phyloP scores from a whole-genome alignment of 1,140 invertebrate species.

The Elymnias hypermnestra region DNA sequence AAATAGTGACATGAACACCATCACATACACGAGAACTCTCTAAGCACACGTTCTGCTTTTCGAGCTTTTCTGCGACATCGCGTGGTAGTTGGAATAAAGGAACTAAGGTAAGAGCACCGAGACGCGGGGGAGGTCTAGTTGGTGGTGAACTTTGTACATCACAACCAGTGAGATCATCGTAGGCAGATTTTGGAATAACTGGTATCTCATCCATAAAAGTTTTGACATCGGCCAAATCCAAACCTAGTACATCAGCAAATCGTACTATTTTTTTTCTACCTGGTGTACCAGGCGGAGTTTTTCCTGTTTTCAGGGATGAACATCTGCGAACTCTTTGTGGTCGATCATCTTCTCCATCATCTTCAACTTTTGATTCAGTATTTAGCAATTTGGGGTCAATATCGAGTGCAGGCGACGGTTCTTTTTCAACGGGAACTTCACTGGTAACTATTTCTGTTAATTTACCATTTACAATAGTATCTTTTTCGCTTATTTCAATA shows the following conservation, averaged over 20 bases:
- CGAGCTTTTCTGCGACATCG: conserved; percentile 85
- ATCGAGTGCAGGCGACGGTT: conserved; percentile 45
- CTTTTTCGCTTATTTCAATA: conserved; percentile 18
- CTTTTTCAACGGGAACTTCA: conserved; percentile 45
- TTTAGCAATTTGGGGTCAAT: conserved; percentile 45
- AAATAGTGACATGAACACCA: conserved; percentile 84
- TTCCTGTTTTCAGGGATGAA: conserved; percentile 92
- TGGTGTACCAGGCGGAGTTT: conserved; percentile 93
- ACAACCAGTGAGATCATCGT: conserved; percentile 81
- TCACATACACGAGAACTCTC: conserved; percentile 89
- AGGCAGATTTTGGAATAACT: conserved; percentile 90
- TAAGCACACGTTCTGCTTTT: conserved; percentile 87
- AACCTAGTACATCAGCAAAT: conserved; percentile 94
- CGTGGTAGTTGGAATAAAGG: conserved; percentile 91
- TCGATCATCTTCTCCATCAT: conserved; percentile 67
- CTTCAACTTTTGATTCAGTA: conserved; percentile 37
- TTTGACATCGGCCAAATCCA: conserved; percentile 93
- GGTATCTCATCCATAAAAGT: conserved; percentile 94
- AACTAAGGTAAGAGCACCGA: conserved; percentile 75
- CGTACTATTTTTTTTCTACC: conserved; percentile 95
- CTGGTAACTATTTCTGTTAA: conserved; percentile 46
- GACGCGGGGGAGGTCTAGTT: conserved; percentile 49
- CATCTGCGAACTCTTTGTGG: conserved; percentile 84
- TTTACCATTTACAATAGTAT: conserved; percentile 13
- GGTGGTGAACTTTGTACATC: conserved; percentile 69